These are phyloP conservation scores for Colaptes auratus DNA, from an alignment of 2,113 vertebrate genomes.

Conservation along the genomic window DNA sequence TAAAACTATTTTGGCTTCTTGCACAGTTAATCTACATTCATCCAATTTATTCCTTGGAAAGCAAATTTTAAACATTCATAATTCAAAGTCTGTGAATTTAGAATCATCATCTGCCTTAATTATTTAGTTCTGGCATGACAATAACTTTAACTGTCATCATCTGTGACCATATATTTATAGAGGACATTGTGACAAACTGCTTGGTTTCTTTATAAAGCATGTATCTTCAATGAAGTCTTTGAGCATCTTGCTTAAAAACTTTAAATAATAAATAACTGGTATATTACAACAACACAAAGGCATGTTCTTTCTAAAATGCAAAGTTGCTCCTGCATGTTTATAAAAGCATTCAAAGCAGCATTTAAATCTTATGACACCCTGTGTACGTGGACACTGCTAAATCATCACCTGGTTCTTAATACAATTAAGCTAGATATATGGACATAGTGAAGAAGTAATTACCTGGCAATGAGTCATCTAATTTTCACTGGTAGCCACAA, in stretches of 20 bases:
- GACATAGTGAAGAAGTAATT: background rate
- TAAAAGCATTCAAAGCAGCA: background rate
- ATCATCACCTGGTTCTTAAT: background rate
- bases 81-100: background rate
- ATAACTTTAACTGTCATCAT: background rate
- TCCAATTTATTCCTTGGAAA: background rate
- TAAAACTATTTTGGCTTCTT: background rate
- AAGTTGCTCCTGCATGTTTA: background rate
- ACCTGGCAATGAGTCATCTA: background rate
- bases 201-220: background rate
- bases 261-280: background rate
- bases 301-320: background rate
- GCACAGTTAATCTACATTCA: background rate
- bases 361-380: background rate
- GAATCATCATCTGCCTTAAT: background rate
- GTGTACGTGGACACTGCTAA: background rate
- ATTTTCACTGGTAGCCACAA: conserved; percentile 24
- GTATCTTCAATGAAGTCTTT: background rate
- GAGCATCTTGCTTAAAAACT: background rate
- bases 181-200: background rate
- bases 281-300: background rate
- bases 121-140: background rate
- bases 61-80: background rate
- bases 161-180: background rate
- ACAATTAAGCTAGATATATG: background rate